Conservation (phyloP, 2,113 vertebrate species). For the Phalacrocorax brasilianus region DNA sequence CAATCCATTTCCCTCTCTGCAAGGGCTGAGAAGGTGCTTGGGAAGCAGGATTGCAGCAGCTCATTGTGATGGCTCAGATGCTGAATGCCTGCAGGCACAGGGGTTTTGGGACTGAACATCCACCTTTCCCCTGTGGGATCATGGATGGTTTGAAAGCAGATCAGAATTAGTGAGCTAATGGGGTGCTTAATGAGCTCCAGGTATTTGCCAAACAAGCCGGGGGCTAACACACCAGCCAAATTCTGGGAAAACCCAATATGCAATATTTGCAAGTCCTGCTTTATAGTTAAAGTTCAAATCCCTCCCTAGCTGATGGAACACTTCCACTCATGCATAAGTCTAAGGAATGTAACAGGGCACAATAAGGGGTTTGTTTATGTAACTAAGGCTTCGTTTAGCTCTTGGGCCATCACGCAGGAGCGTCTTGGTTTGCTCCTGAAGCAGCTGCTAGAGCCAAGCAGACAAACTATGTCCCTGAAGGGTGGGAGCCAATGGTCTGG, state of each 20-base stretch:
- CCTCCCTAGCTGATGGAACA: background rate
- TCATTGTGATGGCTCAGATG: background rate
- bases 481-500: background rate
- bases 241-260: background rate
- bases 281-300: background rate
- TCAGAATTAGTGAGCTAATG: background rate
- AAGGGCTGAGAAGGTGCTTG: background rate
- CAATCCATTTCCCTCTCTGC: background rate
- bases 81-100: background rate
- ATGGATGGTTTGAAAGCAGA: background rate
- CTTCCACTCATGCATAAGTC: accelerated
- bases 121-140: background rate
- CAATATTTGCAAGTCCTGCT: background rate
- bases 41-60: background rate
- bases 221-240: too few species aligned
- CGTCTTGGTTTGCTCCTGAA: background rate
- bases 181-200: background rate
- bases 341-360: background rate
- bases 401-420: background rate
- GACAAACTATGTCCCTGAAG: accelerated
- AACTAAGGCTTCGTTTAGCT: background rate
- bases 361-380: background rate
- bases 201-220: background rate
- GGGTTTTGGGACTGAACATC: background rate
- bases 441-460: background rate